Evolutionary conservation across 2,888 invertebrate genomes (phyloP), one percentile per base, ranked within the genome.

Genomic region (Athalia circularis): DNA sequence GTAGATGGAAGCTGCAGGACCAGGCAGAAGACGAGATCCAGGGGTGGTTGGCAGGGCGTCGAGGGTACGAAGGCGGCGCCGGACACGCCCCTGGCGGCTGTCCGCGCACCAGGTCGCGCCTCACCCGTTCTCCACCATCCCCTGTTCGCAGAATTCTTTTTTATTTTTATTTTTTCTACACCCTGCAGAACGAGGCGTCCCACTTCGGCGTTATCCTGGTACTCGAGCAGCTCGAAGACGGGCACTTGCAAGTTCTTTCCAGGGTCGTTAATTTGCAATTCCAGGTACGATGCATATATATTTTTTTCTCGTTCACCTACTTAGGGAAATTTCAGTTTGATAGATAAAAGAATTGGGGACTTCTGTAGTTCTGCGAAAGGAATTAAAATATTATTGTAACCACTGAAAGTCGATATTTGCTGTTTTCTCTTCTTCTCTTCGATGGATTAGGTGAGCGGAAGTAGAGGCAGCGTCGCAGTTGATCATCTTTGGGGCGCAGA

Each of bases 1-100:
- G 87, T 87, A 86, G 86, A 87, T 85, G 86, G 86, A 83, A 81
- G 81, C 82, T 65, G 78, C 79, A 59, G 80, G 76, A 79, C 80
- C 81, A 82, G 83, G 84, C 83, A 85, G 81, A 57, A 74, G 78
- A 64, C 61, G 75, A n/a, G 29, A 81, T 80, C 82, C 82, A 81
- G 81, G 84, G 85, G 87, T 75, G 75, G 87, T 86, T 87, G 87
- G 87, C 83, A 84, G 83, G 85, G 86, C 83, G 82, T 79, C 83
- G 82, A 84, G 84, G 85, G 85, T 82, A 81, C 83, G 88, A 88
- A 88, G 88, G 88, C 88, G 88, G 87, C 87, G 86, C 88, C 88
- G 88, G 88, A 88, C 88, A 88, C 88, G 88, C 88, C 88, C 88
- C 87, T 85, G 87, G 86, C 86, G 85, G 85, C 85, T 84, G 86